Percentiles rank a stretch among this genome's conserved stretches.
phyloP scores from a whole-genome alignment of 2,113 vertebrate species.

The Ophthalmolycus amberensis region DNA sequence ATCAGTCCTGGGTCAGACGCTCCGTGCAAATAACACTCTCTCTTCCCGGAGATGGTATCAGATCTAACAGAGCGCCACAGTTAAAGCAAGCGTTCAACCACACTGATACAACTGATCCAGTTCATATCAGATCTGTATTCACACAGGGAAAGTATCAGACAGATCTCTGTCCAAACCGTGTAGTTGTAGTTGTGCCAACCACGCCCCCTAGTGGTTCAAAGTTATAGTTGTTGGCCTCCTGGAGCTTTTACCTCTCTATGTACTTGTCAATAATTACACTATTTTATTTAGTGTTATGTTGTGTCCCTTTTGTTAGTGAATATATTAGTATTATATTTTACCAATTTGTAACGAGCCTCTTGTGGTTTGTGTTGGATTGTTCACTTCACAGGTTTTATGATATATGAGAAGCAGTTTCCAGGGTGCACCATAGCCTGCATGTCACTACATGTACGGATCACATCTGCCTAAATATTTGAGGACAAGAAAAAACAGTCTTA shows the following conservation, averaged over 20 bases:
- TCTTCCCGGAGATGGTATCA: conserved; percentile 28
- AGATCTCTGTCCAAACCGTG: conserved; percentile 7
- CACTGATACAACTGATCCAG: not conserved
- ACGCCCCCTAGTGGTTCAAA: conserved; percentile 61
- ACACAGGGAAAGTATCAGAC: not conserved
- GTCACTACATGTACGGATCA: not conserved
- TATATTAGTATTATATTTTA: not conserved
- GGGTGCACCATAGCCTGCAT: not conserved
- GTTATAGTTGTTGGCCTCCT: not conserved
- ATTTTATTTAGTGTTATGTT: not conserved
- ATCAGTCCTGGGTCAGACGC: conserved; percentile 60
- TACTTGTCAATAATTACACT: not conserved
- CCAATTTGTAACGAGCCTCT: not conserved
- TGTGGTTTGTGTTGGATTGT: not conserved
- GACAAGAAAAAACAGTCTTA: not conserved
- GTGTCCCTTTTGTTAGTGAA: not conserved
- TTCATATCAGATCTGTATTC: conserved; percentile 14
- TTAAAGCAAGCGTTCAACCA: conserved; percentile 8
- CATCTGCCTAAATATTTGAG: not conserved
- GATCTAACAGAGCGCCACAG: conserved; percentile 7
- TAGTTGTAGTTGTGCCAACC: not conserved
- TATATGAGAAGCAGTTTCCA: not conserved
- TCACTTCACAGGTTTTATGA: not conserved
- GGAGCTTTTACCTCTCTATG: not conserved
- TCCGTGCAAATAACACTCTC: conserved; percentile 35